Base-by-base conservation (phyloP, 2,113 vertebrate species). In the Conger conger region DNA sequence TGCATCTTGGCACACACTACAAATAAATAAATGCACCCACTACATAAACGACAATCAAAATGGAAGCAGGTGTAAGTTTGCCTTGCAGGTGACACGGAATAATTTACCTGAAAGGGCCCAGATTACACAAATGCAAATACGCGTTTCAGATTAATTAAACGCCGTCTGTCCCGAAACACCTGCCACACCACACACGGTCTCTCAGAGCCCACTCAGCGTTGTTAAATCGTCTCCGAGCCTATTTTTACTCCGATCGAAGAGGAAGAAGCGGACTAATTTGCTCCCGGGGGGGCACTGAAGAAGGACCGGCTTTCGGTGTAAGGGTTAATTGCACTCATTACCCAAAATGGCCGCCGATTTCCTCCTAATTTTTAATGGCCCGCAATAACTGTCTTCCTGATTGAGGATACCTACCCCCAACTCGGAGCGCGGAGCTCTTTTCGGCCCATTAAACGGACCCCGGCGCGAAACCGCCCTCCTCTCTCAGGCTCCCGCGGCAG, bases 321-420 rank as follows among this genome's bases (percentile, higher is more conserved):
- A 87, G 42, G 83, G 86, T 88, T 95, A 94, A 94, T 95, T 93
- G 89, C 88, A 83, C 91, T 93, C 92, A 94, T 95, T 94, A 94
- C 87, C 87, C 92, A 93, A 95, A 95, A 93, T 93, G 93, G 92
- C 92, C 90, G 87, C 90, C 93, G 87, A 94, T 92, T 94, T 54
- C 76, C 83, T 17, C 20, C 27, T 45, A 27, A 79, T 76, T 53
- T 42, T 93, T 93, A 94, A 94, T 91, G 87, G 90, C 88, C 27
- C 85, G 83, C 92, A 94, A 95, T 92, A 93, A 94, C 90, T 79
- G 91, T 90, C 92, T 91, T 92, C 91, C 90, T 93, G 92, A 94
- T 91, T 92, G 89, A 94, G 90, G 91, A 91, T 84, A 84, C 88
- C 89, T 89, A n/a, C n/a, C 88, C 91, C 88, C 88, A 88, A 87